Evolutionary conservation across 2,797 vertebrate genomes (phyloP).

Genomic region (Betta splendens): DNA sequence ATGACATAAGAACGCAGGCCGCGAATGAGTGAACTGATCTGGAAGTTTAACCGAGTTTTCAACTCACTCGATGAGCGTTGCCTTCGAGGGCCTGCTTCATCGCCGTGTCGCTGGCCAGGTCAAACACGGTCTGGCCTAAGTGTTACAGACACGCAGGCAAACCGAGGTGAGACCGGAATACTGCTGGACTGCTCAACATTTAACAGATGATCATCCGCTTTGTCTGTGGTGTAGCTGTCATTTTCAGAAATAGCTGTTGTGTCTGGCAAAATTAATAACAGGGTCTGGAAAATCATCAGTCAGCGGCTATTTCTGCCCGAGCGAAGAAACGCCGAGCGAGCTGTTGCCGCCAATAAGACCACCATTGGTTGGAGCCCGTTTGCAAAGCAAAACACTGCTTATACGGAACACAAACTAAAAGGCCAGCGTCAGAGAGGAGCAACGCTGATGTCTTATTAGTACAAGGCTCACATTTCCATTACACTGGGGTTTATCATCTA

Average conservation of each 20-base stretch:
- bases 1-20: background rate
- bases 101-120: constrained; percentile 87
- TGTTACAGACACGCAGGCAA: constrained; percentile 17
- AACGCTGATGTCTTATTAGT: no score
- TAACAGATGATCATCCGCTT: background rate
- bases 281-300: background rate
- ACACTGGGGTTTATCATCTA: background rate
- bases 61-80: constrained; percentile 79
- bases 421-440: no score
- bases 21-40: constrained; percentile 14
- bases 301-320: constrained; percentile 4
- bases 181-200: background rate
- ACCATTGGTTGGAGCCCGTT: background rate
- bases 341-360: background rate
- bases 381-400: background rate
- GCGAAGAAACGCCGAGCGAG: background rate
- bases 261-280: background rate
- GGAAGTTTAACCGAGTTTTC: no score
- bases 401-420: no score
- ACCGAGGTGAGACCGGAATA: background rate
- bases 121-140: constrained; percentile 90
- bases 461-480: no score
- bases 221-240: background rate
- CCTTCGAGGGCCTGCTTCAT: constrained; percentile 88
- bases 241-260: background rate